Base-by-base conservation (phyloP, 2,888 invertebrate genomes). In the Drosophila falleni region DNA sequence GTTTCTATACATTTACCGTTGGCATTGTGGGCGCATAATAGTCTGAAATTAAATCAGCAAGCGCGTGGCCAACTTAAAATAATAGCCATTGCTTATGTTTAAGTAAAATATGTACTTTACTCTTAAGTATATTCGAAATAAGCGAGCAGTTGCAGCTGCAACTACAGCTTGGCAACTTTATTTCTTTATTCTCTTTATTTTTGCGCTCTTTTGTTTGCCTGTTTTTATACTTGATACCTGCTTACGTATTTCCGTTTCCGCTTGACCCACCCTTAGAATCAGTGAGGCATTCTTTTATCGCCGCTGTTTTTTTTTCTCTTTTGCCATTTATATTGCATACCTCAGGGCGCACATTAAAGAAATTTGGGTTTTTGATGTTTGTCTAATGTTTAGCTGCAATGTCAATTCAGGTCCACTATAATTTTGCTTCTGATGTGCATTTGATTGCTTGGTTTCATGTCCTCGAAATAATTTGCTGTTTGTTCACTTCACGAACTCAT, bases 1-100 rank as follows among this genome's bases (percentile, higher is more conserved):
- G 61, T 49, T 71, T 51, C 53, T 62, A 59, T 61, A 53, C 80
- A 63, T 66, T 88, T 82, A 88, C 84, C 87, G 84, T 61, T 77
- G 68, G 65, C 72, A 81, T 87, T 86, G 86, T 89, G 88, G 86
- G 82, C 71, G 74, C 86, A 86, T 86, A 81, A 88, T 87, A 87
- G 86, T 64, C 86, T 71, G 82, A 89, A 86, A 86, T 86, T 89
- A 86, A 86, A 86, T 86, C 88, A 85, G 86, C 80, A 44, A 72
- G 80, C 88, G 86, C 88, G 71, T 87, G 89, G 86, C 67, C 76
- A 86, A 88, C 89, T 86, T 86, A 80, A 89, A 89, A 89, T 85
- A 89, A 89, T 88, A 89, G 86, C 88, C 81, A 85, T 84, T 89
- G 88, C 85, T 81, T 87, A 78, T 87, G 71, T 74, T 87, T 81